Evolutionary conservation across 2,888 invertebrate species (phyloP).

Genomic region (Perdita meconis): DNA sequence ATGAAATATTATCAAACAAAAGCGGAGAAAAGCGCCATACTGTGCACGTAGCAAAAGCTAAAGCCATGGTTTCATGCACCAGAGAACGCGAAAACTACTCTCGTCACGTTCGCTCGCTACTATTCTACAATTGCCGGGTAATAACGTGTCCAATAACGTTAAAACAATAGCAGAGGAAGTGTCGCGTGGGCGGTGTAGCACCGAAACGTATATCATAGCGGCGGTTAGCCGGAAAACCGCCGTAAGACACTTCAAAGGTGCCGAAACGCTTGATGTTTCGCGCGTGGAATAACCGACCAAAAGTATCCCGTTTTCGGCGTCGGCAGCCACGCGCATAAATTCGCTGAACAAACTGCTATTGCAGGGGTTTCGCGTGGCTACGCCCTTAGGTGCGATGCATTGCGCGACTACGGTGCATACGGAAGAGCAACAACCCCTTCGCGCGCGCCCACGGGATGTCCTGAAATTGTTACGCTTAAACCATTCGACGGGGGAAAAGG

Average conservation of each 20-base stretch:
- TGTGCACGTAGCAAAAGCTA: neutral
- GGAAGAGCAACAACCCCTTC: constrained; percentile 47
- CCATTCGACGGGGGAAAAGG: too few relatives aligned
- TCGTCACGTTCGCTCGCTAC: neutral
- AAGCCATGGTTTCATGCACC: neutral
- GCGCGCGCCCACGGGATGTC: constrained; percentile 25
- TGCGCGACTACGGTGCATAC: constrained; percentile 57
- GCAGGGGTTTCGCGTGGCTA: constrained; percentile 70
- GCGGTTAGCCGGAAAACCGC: constrained; percentile 59
- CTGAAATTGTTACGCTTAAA: too few relatives aligned
- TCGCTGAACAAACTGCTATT: constrained; percentile 66
- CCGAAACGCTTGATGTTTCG: constrained; percentile 55
- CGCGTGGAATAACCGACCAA: constrained; percentile 59
- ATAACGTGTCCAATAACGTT: constrained; percentile 59
- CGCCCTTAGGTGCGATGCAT: constrained; percentile 70
- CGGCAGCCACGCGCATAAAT: constrained; percentile 63
- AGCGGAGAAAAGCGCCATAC: neutral
- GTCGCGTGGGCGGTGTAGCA: constrained; percentile 15
- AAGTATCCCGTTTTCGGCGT: constrained; percentile 63
- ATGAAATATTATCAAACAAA: neutral
- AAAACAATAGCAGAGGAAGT: constrained; percentile 27
- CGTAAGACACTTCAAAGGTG: constrained; percentile 67
- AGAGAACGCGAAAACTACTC: neutral
- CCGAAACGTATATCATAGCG: constrained; percentile 54
- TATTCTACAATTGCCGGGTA: constrained; percentile 28